phyloP scores from a whole-genome alignment of 92 coral and sea anemone genomes.

The Scolanthus callimorphus region DNA sequence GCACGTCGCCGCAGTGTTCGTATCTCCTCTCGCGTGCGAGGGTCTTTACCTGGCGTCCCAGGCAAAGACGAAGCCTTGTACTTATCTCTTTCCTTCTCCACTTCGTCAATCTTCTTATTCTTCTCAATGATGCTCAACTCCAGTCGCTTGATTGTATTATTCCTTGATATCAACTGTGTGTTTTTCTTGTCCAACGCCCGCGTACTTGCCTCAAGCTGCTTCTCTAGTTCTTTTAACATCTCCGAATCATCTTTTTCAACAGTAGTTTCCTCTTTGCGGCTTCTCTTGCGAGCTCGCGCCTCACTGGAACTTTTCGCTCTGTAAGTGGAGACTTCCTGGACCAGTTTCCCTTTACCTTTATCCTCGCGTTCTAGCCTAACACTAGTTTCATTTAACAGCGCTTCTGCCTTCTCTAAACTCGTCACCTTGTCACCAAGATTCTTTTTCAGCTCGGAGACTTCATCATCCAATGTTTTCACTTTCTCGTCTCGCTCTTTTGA shows the following conservation, averaged over 20 bases:
- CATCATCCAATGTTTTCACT: no score
- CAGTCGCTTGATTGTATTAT: slow-evolving; percentile 69
- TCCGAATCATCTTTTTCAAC: slow-evolving; percentile 7
- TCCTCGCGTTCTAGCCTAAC: background rate
- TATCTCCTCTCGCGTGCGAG: slow-evolving; percentile 29
- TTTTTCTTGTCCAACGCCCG: slow-evolving; percentile 91
- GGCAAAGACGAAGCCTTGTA: slow-evolving; percentile 2
- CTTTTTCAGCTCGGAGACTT: no score
- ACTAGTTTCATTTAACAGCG: background rate
- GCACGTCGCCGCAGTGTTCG: slow-evolving; percentile 43
- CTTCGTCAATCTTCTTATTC: slow-evolving; percentile 33
- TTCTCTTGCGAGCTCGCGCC: background rate
- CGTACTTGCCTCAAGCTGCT: slow-evolving; percentile 79
- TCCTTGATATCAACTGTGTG: slow-evolving; percentile 79
- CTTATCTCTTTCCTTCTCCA: slow-evolving; percentile 20
- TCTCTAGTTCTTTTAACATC: slow-evolving; percentile 46
- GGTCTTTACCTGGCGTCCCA: slow-evolving; percentile 10
- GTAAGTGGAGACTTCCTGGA: background rate
- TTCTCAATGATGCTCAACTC: slow-evolving; percentile 60
- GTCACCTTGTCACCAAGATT: background rate
- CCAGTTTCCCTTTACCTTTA: background rate
- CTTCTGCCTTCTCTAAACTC: background rate
- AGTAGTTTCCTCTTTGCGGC: background rate
- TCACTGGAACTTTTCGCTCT: background rate
- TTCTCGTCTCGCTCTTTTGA: no score